Evolutionary conservation across 2,797 vertebrate genomes (phyloP).

Genomic region (Eospalax fontanierii): DNA sequence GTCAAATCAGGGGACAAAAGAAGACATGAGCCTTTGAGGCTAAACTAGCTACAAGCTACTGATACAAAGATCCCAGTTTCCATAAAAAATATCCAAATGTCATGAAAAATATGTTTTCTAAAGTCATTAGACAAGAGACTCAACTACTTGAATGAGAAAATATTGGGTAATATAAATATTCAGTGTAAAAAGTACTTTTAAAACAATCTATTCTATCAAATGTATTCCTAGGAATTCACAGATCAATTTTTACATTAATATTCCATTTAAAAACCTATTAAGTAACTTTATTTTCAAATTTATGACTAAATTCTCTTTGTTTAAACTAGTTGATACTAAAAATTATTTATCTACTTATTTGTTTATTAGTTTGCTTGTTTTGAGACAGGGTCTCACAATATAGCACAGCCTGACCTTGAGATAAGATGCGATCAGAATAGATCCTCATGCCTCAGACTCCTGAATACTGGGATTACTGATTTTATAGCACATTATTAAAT

Average conservation of each 20-base stretch:
- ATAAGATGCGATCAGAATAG: background rate
- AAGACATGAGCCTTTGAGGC: background rate
- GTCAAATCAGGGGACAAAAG: background rate
- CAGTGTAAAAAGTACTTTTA: background rate
- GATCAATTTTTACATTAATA: background rate
- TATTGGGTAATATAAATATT: background rate
- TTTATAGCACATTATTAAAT: background rate
- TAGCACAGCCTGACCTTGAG: background rate
- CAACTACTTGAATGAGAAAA: background rate
- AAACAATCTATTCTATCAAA: background rate
- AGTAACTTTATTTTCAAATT: conserved; percentile 11
- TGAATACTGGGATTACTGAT: background rate
- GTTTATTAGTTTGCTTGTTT: background rate
- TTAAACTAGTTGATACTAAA: background rate
- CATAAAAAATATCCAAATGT: background rate
- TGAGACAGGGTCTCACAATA: too few species aligned
- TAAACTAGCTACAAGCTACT: background rate
- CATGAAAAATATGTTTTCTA: background rate
- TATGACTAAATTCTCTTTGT: conserved; percentile 5
- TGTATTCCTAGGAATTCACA: background rate
- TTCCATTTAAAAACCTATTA: background rate
- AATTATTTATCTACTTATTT: background rate
- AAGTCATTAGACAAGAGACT: background rate
- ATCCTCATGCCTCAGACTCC: background rate
- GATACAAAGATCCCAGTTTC: background rate